phyloP scores from a whole-genome alignment of 2,113 vertebrate species.

The Dipodomys merriami region DNA sequence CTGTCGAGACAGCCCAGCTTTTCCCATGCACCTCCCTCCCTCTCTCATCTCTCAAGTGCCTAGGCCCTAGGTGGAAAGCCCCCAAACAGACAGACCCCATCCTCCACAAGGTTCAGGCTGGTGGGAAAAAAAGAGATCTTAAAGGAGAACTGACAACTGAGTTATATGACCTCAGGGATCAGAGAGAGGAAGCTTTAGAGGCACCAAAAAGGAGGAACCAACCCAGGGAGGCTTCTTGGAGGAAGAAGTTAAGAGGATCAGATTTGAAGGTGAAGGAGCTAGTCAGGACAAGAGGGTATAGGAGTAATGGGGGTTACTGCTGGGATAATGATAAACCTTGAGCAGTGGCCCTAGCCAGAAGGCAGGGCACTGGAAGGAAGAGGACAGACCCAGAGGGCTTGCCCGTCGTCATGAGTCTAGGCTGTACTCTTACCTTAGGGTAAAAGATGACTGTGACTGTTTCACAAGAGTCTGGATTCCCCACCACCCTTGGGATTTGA shows the following conservation, averaged over 20 bases:
- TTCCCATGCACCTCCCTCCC: neutral
- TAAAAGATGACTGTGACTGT: neutral
- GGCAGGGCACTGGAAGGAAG: neutral
- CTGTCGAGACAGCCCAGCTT: neutral
- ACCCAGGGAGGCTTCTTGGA: slow-evolving; percentile 45
- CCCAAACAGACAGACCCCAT: neutral
- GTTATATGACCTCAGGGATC: neutral
- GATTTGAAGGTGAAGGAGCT: neutral
- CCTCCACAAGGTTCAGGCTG: slow-evolving; percentile 8
- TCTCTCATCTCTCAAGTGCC: neutral
- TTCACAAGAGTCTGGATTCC: neutral
- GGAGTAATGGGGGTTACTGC: neutral
- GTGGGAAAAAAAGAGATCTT: slow-evolving; percentile 7
- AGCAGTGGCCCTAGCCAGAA: neutral
- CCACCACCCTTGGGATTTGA: no score
- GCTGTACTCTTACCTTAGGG: neutral
- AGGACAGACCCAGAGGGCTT: neutral
- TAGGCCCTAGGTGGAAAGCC: neutral
- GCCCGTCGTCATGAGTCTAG: neutral
- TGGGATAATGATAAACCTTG: neutral
- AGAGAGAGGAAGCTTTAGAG: slow-evolving; percentile 58
- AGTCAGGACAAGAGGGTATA: neutral
- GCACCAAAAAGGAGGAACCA: slow-evolving; percentile 33
- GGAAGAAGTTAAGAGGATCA: slow-evolving; percentile 33
- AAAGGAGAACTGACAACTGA: slow-evolving; percentile 56